phyloP scores from a whole-genome alignment of 2,888 invertebrate species.

The Drosophila fulvimacula region DNA sequence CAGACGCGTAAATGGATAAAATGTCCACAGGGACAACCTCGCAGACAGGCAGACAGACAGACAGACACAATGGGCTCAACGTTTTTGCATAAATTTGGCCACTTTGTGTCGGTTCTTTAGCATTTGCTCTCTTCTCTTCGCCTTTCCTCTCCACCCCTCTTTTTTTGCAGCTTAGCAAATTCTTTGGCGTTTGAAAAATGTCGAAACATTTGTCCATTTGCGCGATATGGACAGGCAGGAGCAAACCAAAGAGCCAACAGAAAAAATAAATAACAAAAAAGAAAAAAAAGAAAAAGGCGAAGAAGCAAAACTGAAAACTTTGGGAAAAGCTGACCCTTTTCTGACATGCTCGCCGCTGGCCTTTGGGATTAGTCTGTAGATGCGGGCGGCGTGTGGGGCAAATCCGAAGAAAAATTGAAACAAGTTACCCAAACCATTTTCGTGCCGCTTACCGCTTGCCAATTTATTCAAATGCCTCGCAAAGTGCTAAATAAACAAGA shows the following conservation, averaged over 20 bases:
- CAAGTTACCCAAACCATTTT: slow-evolving; percentile 64
- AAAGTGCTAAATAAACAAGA: slow-evolving; percentile 82
- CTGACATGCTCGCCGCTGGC: slow-evolving; percentile 45
- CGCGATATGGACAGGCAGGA: slow-evolving; percentile 24
- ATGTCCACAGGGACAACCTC: slow-evolving; percentile 27
- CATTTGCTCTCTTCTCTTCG: background rate
- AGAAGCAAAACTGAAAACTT: slow-evolving; percentile 58
- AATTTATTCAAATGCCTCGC: slow-evolving; percentile 82
- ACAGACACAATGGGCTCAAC: slow-evolving; percentile 54
- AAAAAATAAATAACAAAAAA: slow-evolving; percentile 27
- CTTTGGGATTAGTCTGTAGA: slow-evolving; percentile 63
- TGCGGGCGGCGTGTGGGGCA: slow-evolving; percentile 16
- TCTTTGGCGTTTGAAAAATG: slow-evolving; percentile 72
- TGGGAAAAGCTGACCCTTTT: slow-evolving; percentile 71
- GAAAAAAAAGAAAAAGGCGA: slow-evolving; percentile 1
- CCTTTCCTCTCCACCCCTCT: background rate
- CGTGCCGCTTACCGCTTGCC: slow-evolving; percentile 59
- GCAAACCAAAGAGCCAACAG: slow-evolving; percentile 29
- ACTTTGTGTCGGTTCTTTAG: slow-evolving; percentile 60
- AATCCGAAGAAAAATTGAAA: slow-evolving; percentile 70
- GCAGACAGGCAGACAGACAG: slow-evolving; percentile 28
- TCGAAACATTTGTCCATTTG: slow-evolving; percentile 77
- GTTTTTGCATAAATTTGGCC: slow-evolving; percentile 74
- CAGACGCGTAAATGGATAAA: slow-evolving; percentile 47
- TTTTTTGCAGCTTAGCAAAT: slow-evolving; percentile 55